Conservation (phyloP, 2,888 invertebrate species). For the Eulithis testata region DNA sequence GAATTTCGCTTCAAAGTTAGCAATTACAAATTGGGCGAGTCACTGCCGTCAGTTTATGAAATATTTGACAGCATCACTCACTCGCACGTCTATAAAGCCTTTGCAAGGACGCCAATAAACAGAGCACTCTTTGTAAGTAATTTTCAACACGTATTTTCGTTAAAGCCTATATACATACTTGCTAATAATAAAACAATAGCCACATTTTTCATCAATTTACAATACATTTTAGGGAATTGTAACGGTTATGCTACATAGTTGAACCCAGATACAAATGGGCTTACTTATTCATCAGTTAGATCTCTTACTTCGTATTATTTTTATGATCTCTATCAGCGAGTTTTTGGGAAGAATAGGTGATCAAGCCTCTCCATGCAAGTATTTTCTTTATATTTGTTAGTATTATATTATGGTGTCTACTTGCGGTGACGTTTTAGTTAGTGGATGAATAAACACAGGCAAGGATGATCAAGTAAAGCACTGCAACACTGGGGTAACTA, state of each 20-base stretch:
- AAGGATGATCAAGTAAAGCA: constrained; percentile 86
- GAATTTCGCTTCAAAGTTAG: constrained; percentile 41
- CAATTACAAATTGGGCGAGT: constrained; percentile 43
- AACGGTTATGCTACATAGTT: constrained; percentile 20
- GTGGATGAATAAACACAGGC: constrained; percentile 85
- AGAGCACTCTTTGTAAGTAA: constrained; percentile 6
- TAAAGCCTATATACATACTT: constrained; percentile 9
- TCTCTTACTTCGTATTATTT: constrained; percentile 26
- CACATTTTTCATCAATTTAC: constrained; percentile 8
- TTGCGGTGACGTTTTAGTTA: constrained; percentile 78
- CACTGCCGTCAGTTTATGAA: constrained; percentile 47
- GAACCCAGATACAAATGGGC: constrained; percentile 55
- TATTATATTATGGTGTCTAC: constrained; percentile 68
- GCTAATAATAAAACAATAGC: constrained; percentile 12
- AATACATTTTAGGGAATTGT: neutral
- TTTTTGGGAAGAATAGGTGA: constrained; percentile 53
- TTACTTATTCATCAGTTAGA: constrained; percentile 30
- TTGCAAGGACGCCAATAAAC: constrained; percentile 32
- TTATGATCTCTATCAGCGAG: constrained; percentile 28
- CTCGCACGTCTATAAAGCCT: constrained; percentile 49
- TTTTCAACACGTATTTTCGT: constrained; percentile 11
- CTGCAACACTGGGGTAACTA: constrained; percentile 82
- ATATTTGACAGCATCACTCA: constrained; percentile 50
- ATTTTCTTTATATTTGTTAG: constrained; percentile 66
- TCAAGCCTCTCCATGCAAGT: constrained; percentile 77